Evolutionary conservation across 2,888 invertebrate species (phyloP), one percentile per base, ranked within the genome.

Genomic region (Blera fallax): DNA sequence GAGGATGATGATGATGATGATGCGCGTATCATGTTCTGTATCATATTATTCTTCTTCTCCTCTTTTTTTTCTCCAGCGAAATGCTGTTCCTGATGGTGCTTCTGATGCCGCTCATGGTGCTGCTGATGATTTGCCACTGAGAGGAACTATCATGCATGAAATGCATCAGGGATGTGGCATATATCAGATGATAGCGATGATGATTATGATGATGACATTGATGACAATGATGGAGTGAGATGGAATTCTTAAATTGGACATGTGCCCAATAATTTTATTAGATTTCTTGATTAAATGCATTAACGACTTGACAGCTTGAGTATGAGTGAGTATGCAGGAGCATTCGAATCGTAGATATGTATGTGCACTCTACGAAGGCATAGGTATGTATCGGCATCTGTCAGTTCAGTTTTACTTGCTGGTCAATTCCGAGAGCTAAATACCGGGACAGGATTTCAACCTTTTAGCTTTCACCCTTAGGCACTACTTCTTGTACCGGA

Each of bases 71-170:
- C 72, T 58, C 21, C 11, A 24, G 52, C 64, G 64, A 82, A 40
- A 72, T 52, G 56, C 64, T 67, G 65, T 62, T 67, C 52, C n/a
- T n/a, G n/a, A n/a, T n/a, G n/a, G n/a, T n/a, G n/a, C n/a, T n/a
- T n/a, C 60, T 67, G 43, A 45, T 69, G 62, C 56, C 34, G 52
- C 34, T 72, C 45, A 48, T 62, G 67, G 40, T 64, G 43, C 52
- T 67, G 58, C n/a, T 18, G 72, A 80, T 77, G 85, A 85, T 85
- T 81, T 77, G 81, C 81, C 76, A 85, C 80, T 81, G 81, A 81
- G 81, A 67, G 76, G 76, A 72, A 72, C 76, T 81, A 81, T 85
- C 80, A 85, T 81, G 81, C 80, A 85, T 85, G 72, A 80, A 85
- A 85, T 85, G 74, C 85, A 85, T 76, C 80, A 54, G 58, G 70